These are phyloP conservation scores for Cyprinodon tularosa DNA, from an alignment of 2,113 vertebrate genomes.

Conservation along the genomic window DNA sequence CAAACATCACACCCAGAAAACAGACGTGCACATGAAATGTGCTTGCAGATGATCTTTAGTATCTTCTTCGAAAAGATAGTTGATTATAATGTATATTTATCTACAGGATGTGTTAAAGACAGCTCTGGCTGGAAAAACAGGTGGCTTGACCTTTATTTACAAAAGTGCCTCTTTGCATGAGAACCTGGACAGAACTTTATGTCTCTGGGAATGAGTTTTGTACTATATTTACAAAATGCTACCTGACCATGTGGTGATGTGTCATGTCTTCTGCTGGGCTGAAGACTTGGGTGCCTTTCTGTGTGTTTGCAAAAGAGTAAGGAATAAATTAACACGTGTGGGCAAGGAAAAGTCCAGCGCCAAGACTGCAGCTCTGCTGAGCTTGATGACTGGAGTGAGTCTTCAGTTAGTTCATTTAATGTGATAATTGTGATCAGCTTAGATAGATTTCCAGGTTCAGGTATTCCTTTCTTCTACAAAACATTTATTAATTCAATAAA, in stretches of 20 bases:
- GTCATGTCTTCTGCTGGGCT: constrained; percentile 80
- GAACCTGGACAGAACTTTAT: constrained; percentile 4
- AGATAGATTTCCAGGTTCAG: neutral
- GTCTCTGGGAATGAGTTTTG: neutral
- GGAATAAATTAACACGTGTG: constrained; percentile 82
- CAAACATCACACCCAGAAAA: neutral
- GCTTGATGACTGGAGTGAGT: constrained; percentile 24
- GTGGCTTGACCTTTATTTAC: neutral
- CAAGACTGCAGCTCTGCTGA: constrained; percentile 30
- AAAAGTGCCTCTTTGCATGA: neutral
- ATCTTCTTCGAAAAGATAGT: too few species aligned
- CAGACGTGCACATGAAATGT: neutral
- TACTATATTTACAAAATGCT: constrained; percentile 66
- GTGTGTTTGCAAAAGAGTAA: constrained; percentile 72
- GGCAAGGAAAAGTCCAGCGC: constrained; percentile 61
- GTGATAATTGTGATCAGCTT: neutral
- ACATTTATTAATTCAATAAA: neutral
- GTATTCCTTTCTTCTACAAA: neutral
- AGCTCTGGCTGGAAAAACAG: neutral
- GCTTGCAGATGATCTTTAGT: neutral
- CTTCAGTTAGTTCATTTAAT: neutral
- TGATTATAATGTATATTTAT: neutral
- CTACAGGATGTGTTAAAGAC: neutral
- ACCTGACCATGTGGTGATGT: constrained; percentile 81
- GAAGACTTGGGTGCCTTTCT: constrained; percentile 72